Percentiles rank a stretch among this genome's conserved stretches.
These are phyloP conservation scores for Falco punctatus DNA, from an alignment of 2,113 vertebrate species.

Conservation along the genomic window DNA sequence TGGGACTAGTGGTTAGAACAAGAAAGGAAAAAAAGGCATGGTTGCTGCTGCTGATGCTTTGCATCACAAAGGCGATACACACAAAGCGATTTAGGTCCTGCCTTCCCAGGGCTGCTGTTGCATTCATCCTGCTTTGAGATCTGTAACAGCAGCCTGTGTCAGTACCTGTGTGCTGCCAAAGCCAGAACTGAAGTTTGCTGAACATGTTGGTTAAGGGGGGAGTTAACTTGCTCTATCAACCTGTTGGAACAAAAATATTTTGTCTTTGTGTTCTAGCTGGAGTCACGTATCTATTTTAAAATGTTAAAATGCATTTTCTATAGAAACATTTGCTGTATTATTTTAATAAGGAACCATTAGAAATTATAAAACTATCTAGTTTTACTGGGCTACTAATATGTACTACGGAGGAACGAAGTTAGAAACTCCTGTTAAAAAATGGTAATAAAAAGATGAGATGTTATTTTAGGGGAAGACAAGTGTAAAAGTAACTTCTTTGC, in stretches of 20 bases:
- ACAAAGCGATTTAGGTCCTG: background rate
- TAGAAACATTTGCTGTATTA: background rate
- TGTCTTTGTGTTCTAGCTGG: background rate
- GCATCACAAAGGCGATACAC: background rate
- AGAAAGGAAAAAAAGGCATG: background rate
- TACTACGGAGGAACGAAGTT: background rate
- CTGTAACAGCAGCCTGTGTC: background rate
- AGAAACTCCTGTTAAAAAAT: background rate
- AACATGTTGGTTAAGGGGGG: background rate
- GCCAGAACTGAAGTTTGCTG: background rate
- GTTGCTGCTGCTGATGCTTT: background rate
- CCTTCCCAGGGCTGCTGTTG: background rate
- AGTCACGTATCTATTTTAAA: background rate
- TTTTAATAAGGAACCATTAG: background rate
- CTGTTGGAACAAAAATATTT: background rate
- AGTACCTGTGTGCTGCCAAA: background rate
- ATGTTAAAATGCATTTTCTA: background rate
- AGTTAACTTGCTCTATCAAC: background rate
- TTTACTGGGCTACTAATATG: background rate
- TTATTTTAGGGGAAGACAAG: background rate
- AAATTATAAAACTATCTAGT: background rate
- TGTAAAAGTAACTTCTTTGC: background rate
- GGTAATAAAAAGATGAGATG: background rate
- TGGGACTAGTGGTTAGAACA: background rate
- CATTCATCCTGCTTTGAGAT: background rate